These are phyloP conservation scores for Probosciger aterrimus DNA, from an alignment of 2,113 vertebrate species.

Conservation along the genomic window DNA sequence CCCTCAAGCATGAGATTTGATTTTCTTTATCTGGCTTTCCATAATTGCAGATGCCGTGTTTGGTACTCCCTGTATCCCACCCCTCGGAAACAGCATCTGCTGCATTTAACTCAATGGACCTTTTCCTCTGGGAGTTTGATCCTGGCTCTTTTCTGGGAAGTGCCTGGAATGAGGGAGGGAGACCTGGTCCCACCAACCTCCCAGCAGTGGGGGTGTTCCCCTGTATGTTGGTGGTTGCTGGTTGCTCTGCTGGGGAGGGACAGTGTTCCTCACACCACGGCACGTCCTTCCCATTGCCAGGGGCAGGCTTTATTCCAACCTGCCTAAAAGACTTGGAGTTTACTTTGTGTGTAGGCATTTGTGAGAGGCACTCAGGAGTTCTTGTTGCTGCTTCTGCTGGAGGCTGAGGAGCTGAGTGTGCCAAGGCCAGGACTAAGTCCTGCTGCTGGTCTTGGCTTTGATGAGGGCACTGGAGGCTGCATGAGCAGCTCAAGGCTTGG, in stretches of 20 bases:
- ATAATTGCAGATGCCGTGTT: not conserved
- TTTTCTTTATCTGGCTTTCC: conserved; percentile 60
- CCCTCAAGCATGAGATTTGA: conserved; percentile 63
- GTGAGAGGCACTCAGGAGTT: not conserved
- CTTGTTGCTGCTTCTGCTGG: not conserved
- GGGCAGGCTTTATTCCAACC: not conserved
- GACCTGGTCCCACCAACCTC: not conserved
- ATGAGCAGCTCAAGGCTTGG: not conserved
- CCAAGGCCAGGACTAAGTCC: not conserved
- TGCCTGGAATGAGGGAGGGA: not conserved
- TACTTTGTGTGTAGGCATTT: not conserved
- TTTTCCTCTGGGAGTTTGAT: not conserved
- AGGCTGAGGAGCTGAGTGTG: not conserved
- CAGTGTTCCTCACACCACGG: no score
- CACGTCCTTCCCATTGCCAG: fast-evolving
- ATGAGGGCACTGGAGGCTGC: not conserved
- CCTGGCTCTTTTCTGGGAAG: not conserved
- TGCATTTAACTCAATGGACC: conserved; percentile 15
- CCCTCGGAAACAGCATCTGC: conserved; percentile 10
- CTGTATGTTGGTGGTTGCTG: not conserved
- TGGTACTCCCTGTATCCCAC: conserved; percentile 9
- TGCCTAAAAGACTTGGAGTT: not conserved
- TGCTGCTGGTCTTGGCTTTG: not conserved
- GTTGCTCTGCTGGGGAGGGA: not conserved
- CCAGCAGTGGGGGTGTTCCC: not conserved